A percentile compares a stretch with the other conserved stretches of the same genome.
These are phyloP conservation scores for Hippocampus comes DNA, from an alignment of 2,113 vertebrate genomes.

Conservation along the genomic window DNA sequence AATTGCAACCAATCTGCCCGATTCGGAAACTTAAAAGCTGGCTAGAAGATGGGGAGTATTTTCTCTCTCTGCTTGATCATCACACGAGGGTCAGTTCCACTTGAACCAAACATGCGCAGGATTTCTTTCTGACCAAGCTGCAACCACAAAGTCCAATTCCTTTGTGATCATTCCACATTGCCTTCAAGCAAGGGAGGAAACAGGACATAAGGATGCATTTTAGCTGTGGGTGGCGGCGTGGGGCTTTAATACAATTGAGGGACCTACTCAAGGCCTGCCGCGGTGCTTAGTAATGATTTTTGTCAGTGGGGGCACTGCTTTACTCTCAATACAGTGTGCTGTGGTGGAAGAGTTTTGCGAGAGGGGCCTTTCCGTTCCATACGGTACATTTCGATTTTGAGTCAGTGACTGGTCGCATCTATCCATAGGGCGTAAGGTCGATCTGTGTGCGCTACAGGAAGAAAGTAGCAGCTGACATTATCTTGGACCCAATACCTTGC, in stretches of 20 bases:
- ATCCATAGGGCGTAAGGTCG: constrained; percentile 17
- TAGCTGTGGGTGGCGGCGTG: constrained; percentile 1
- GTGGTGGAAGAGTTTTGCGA: constrained; percentile 26
- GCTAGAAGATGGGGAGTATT: background rate
- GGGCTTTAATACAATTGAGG: constrained; percentile 16
- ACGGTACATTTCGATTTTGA: constrained; percentile 41
- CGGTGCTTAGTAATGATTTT: constrained; percentile 41
- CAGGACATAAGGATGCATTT: constrained; percentile 16
- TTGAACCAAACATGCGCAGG: constrained; percentile 33
- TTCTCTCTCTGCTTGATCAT: constrained; percentile 6
- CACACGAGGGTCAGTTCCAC: constrained; percentile 28
- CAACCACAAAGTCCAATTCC: constrained; percentile 42
- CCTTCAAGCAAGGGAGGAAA: constrained; percentile 41
- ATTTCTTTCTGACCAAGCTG: constrained; percentile 33
- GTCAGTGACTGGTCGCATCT: constrained; percentile 45
- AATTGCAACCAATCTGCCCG: background rate
- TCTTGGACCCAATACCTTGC: background rate
- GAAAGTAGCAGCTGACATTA: background rate
- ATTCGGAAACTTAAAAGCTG: background rate
- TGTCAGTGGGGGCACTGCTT: constrained; percentile 36
- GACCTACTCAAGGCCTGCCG: constrained; percentile 22
- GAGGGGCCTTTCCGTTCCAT: constrained; percentile 31
- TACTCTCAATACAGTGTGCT: constrained; percentile 35
- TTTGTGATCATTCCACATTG: constrained; percentile 33
- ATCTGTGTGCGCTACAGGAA: background rate